Percentiles rank a stretch among this genome's conserved stretches.
phyloP scores from a whole-genome alignment of 2,888 invertebrate genomes.

The Melikaiella ostensackeni region DNA sequence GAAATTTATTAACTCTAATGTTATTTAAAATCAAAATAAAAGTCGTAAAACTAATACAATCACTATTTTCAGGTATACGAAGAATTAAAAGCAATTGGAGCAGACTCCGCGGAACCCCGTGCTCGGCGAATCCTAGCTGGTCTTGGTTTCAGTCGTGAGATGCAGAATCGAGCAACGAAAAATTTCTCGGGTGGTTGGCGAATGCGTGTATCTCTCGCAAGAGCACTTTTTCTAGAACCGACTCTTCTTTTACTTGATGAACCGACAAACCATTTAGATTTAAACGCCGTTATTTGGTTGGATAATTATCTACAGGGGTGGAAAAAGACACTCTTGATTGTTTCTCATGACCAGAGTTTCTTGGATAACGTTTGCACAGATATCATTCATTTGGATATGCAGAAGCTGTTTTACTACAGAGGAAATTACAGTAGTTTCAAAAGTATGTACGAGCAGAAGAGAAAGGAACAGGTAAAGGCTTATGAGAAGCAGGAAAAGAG shows the following conservation, averaged over 20 bases:
- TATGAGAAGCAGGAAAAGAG: conserved; percentile 99
- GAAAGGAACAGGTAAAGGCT: conserved; percentile 96
- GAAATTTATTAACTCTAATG: neutral
- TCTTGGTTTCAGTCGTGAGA: conserved; percentile 93
- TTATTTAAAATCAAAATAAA: neutral
- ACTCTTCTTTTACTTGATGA: conserved; percentile 98
- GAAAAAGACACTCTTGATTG: conserved; percentile 99
- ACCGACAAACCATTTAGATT: conserved; percentile 99
- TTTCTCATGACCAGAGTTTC: conserved; percentile 99
- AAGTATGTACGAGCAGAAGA: conserved; percentile 98
- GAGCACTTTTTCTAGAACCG: conserved; percentile 98
- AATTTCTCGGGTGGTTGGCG: conserved; percentile 98
- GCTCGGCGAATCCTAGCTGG: conserved; percentile 98
- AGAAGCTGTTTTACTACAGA: conserved; percentile 97
- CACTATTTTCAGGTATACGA: conserved; percentile 74
- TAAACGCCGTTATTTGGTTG: conserved; percentile 99
- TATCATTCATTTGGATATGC: conserved; percentile 96
- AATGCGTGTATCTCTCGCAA: conserved; percentile 98
- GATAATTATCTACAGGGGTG: conserved; percentile 98
- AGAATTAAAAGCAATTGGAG: conserved; percentile 96
- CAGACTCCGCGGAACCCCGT: conserved; percentile 98
- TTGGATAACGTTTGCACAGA: conserved; percentile 99
- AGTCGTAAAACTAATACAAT: conserved; percentile 5
- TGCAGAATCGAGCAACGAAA: conserved; percentile 94
- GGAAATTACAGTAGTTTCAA: conserved; percentile 99